Evolutionary conservation across 2,113 vertebrate species (phyloP), one percentile per base, ranked within the genome.

Genomic region (Athene cunicularia): DNA sequence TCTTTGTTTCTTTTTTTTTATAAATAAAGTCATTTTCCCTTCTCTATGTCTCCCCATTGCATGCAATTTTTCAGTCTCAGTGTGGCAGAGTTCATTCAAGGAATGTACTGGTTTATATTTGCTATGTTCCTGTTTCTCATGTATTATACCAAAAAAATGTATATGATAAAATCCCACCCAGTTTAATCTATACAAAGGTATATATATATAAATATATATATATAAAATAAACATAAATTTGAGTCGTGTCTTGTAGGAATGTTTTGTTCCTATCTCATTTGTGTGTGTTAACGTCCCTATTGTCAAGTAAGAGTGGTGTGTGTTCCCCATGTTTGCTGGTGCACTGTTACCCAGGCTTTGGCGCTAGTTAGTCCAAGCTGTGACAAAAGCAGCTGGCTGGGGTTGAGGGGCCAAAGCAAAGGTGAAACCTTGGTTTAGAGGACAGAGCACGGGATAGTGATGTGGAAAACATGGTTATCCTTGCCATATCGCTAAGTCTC

Each of bases 191-290:
- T 89, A 95, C 86, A 95, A 93, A 96, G 43, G 28, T 97, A 74
- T 97, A 70, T 91, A 94, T 93, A 93, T 86, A 80, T 70, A 87
- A 96, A 12, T 20, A 88, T 24, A 92, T 81, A 87, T 93, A 91
- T 94, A 95, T 92, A 95, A 82, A 98, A 97, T 97, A 97, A 97
- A 98, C 66, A 72, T 93, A 52, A 94, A 84, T 87, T 95, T 86
- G 95, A 95, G 83, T 94, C 1, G 28, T 86, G 80, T 96, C 86
- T 92, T 93, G 83, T 94, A 92, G 88, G 91, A 95, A 86, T 81
- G 50, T 95, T 87, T 75, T 90, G 81, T 97, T 89, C 30, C 60
- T 72, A 59, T 77, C 59, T 94, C 80, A 41, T 77, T 95, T 91
- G 27, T 91, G 79, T 1, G 0, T 70, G 26, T 70, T n/a, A 33